Conservation (phyloP, 2,113 vertebrate genomes). For the Anthoscopus minutus region DNA sequence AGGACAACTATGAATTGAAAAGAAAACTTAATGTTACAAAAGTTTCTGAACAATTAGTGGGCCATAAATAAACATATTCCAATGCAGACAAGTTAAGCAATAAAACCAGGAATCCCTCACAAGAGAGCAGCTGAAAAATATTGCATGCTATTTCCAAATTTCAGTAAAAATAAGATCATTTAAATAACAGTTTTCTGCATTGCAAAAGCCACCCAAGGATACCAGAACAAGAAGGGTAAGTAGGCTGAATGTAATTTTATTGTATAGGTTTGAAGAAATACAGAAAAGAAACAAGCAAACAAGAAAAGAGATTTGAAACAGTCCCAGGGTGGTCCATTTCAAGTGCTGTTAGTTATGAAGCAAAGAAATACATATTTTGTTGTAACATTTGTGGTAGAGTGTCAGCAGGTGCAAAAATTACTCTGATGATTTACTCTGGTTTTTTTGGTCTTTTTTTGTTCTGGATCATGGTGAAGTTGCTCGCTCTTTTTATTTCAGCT, state of each 20-base stretch:
- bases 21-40: background rate
- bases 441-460: background rate
- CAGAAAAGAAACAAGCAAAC: background rate
- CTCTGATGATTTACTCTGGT: background rate
- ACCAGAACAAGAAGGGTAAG: background rate
- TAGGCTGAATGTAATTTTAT: background rate
- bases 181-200: background rate
- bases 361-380: background rate
- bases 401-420: background rate
- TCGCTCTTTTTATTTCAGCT: background rate
- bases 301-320: background rate
- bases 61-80: background rate
- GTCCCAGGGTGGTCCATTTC: background rate
- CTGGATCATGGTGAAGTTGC: background rate
- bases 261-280: background rate
- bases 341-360: background rate
- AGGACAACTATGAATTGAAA: background rate
- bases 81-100: background rate
- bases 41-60: background rate
- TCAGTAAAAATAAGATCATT: background rate
- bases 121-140: background rate
- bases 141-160: background rate
- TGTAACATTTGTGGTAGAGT: background rate
- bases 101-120: background rate
- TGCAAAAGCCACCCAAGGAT: background rate